Evolutionary conservation across 2,797 vertebrate species (phyloP).

Genomic region (Micromesistius poutassou): DNA sequence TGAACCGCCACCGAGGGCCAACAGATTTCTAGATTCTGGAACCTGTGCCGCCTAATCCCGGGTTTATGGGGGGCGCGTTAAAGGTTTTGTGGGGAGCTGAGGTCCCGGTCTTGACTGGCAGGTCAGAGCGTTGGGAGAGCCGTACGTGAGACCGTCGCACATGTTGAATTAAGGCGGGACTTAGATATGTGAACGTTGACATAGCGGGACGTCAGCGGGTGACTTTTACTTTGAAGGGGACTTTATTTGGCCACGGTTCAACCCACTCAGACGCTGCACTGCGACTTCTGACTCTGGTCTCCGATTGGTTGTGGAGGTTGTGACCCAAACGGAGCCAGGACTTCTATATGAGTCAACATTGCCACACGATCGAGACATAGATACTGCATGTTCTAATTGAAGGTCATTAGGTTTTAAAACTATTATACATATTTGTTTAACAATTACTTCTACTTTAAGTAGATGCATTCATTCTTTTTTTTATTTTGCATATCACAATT

Average conservation of each 20-base stretch:
- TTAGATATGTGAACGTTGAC: neutral
- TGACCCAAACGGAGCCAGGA: no score
- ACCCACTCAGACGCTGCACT: neutral
- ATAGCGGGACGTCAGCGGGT: neutral
- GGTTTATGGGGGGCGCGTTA: neutral
- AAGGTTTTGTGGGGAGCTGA: neutral
- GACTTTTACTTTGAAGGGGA: conserved; percentile 1
- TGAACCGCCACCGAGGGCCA: conserved; percentile 6
- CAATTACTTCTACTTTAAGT: neutral
- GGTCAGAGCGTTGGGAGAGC: neutral
- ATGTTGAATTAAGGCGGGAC: neutral
- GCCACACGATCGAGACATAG: neutral
- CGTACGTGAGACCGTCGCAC: neutral
- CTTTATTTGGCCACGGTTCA: neutral
- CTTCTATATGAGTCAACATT: neutral
- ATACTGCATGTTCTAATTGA: conserved; percentile 15
- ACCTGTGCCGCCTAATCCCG: neutral
- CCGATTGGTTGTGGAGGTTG: neutral
- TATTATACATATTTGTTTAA: neutral
- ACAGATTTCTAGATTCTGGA: neutral
- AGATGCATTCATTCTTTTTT: neutral
- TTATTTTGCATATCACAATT: neutral
- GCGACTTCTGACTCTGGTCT: neutral
- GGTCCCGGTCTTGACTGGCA: neutral
- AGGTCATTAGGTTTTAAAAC: neutral